Evolutionary conservation across 2,113 vertebrate species (phyloP), one percentile per base, ranked within the genome.

Genomic region (Periophthalmodon schlosseri): DNA sequence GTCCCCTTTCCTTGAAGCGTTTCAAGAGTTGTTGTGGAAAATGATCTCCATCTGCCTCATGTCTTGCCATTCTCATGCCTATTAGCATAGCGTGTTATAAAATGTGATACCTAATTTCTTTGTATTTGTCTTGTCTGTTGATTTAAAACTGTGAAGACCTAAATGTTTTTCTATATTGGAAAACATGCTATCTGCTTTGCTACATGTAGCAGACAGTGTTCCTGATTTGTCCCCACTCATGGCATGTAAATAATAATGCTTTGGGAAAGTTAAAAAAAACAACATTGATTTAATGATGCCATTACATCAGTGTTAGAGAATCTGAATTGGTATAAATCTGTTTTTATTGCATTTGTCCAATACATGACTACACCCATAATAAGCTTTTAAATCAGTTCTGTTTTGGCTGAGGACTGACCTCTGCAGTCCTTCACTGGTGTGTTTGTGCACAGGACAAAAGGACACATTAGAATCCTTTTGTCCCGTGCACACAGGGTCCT

Each of bases 401-500:
- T 4, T 34, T 60, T 60, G 13, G 3, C 57, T 28, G 23, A 60
- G 23, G 57, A 15, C 61, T 36, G 24, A 10, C 16, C 28, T 64
- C 15, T 64, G 61, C 18, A 8, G 33, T 21, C 33, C 63, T 16
- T 47, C 39, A 36, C 34, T 44, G 34, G 39, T 69, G 49, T 54
- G 76, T 57, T 34, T 75, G 46, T 52, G 69, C 36, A 33, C 57
- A 80, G 68, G 28, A 74, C 44, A 76, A 75, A 79, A 70, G 68
- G 77, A 84, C 79, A 75, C 23, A 82, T 83, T n/a, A n/a, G n/a
- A n/a, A n/a, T n/a, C n/a, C n/a, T n/a, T n/a, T n/a, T n/a, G n/a
- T n/a, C n/a, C n/a, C n/a, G n/a, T n/a, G n/a, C n/a, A n/a, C n/a
- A n/a, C n/a, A n/a, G n/a, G n/a, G n/a, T n/a, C n/a, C n/a, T n/a